A percentile compares a stretch with the other conserved stretches of the same genome.
Conservation (phyloP, 2,797 vertebrate genomes). For the Lateolabrax maculatus region DNA sequence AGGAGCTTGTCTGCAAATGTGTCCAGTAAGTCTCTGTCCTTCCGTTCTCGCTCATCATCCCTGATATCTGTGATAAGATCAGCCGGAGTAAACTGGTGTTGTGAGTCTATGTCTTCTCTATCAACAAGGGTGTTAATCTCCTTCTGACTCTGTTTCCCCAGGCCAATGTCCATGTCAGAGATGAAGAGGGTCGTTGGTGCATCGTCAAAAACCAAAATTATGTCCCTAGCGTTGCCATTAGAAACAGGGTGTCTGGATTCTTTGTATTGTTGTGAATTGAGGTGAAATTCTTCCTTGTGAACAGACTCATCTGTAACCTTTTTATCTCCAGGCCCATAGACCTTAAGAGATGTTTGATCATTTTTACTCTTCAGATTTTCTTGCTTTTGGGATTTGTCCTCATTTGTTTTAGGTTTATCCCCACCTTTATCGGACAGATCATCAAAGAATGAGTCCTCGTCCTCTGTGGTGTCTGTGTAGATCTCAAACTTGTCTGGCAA, state of each 20-base stretch:
- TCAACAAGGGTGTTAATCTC: slow-evolving; percentile 80
- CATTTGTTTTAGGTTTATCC: slow-evolving; percentile 51
- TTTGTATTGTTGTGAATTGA: slow-evolving; percentile 64
- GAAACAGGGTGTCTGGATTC: slow-evolving; percentile 54
- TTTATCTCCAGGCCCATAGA: slow-evolving; percentile 35
- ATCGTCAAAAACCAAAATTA: slow-evolving; percentile 74
- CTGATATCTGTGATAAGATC: slow-evolving; percentile 63
- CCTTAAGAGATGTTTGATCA: slow-evolving; percentile 44
- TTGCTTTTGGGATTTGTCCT: slow-evolving; percentile 54
- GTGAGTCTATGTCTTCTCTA: slow-evolving; percentile 79
- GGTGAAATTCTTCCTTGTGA: slow-evolving; percentile 38
- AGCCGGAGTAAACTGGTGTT: slow-evolving; percentile 67
- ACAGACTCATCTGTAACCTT: slow-evolving; percentile 48
- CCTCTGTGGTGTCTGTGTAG: slow-evolving; percentile 84
- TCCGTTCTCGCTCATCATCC: slow-evolving; percentile 35
- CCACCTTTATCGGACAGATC: slow-evolving; percentile 71
- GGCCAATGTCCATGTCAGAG: slow-evolving; percentile 57
- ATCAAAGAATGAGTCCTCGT: slow-evolving; percentile 87
- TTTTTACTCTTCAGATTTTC: slow-evolving; percentile 62
- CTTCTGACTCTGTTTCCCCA: slow-evolving; percentile 44
- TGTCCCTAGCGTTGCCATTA: slow-evolving; percentile 67
- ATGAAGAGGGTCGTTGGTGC: slow-evolving; percentile 61
- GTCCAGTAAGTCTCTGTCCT: slow-evolving; percentile 70
- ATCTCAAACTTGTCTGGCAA: slow-evolving; percentile 84
- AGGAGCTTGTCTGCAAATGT: slow-evolving; percentile 90